These are phyloP conservation scores for Lutraria rhynchaena DNA, from an alignment of 1,140 invertebrate genomes.

Conservation along the genomic window DNA sequence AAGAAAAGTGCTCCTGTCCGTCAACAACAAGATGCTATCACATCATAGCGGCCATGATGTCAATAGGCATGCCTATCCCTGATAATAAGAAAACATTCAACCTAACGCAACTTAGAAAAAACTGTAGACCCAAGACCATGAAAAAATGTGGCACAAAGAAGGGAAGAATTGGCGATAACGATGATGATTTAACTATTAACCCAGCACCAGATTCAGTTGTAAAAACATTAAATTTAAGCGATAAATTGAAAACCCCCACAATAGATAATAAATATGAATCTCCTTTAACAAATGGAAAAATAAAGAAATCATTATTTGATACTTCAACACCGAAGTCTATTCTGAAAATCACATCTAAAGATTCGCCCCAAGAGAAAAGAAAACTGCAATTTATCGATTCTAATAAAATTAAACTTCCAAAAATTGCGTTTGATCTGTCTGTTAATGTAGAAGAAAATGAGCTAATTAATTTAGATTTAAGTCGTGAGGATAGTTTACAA, in stretches of 20 bases:
- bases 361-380: not conserved
- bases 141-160: conserved; percentile 50
- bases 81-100: conserved; percentile 32
- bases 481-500: not conserved
- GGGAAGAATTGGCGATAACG: conserved; percentile 15
- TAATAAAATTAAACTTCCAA: no score
- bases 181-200: not conserved
- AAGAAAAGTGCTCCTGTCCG: conserved; percentile 32
- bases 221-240: conserved; percentile 2
- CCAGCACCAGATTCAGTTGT: conserved; percentile 28
- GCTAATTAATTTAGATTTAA: not conserved
- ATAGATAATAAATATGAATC: not conserved
- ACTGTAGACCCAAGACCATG: not conserved
- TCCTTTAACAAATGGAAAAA: not conserved
- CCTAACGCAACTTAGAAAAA: conserved; percentile 22
- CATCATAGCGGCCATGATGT: conserved; percentile 39
- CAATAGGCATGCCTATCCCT: conserved; percentile 19
- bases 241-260: not conserved
- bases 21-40: conserved; percentile 33
- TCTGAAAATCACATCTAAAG: not conserved
- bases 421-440: not conserved
- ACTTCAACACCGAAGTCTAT: not conserved
- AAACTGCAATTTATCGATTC: not conserved
- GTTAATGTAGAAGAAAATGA: not conserved
- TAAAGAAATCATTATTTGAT: not conserved